phyloP scores from a whole-genome alignment of 2,113 vertebrate genomes.

The Mobula hypostoma region DNA sequence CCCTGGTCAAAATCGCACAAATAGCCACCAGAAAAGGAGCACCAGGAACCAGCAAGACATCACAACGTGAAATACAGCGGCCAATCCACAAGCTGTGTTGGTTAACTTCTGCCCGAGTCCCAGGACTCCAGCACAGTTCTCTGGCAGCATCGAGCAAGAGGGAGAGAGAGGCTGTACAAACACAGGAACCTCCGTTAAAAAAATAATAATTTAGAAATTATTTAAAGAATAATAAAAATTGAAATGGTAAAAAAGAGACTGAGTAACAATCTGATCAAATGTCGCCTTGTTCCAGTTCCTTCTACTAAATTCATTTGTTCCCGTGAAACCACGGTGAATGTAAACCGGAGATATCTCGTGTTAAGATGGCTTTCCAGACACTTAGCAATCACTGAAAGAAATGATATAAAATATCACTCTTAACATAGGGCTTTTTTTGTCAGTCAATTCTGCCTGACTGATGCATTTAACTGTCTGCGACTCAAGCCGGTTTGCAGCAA shows the following conservation, averaged over 20 bases:
- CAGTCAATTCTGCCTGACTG: slow-evolving; percentile 71
- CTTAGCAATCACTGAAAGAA: slow-evolving; percentile 84
- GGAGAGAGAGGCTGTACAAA: too few relatives aligned
- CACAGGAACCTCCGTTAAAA: background rate
- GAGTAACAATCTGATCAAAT: slow-evolving; percentile 37
- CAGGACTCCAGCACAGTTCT: too few relatives aligned
- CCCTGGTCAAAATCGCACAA: too few relatives aligned
- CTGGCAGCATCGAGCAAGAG: too few relatives aligned
- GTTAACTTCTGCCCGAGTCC: too few relatives aligned
- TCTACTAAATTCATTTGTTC: background rate
- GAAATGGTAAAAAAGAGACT: slow-evolving; percentile 48
- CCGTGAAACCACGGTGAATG: background rate
- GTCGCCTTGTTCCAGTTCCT: background rate
- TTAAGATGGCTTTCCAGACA: slow-evolving; percentile 69
- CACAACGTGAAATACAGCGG: too few relatives aligned
- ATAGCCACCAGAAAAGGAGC: too few relatives aligned
- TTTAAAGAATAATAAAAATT: background rate
- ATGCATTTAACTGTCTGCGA: slow-evolving; percentile 61
- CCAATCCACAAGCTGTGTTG: too few relatives aligned
- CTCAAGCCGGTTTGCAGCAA: slow-evolving; percentile 64
- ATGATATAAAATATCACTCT: slow-evolving; percentile 86
- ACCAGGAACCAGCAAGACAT: too few relatives aligned
- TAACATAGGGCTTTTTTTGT: slow-evolving; percentile 71
- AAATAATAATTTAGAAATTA: background rate
- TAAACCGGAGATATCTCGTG: slow-evolving; percentile 42